These are phyloP conservation scores for Noctua fimbriata DNA, from an alignment of 2,888 invertebrate species.

Conservation along the genomic window DNA sequence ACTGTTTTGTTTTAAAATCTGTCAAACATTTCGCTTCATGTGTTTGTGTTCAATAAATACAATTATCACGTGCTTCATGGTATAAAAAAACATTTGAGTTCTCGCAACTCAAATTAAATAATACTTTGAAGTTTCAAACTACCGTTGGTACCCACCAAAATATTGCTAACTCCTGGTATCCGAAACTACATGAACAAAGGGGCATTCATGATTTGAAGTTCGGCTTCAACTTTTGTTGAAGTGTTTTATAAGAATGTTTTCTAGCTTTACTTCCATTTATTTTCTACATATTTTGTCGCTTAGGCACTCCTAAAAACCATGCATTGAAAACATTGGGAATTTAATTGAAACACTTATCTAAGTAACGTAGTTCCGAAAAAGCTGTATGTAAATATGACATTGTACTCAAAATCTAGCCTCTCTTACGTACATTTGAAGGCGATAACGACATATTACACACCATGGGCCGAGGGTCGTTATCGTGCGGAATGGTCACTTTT, in stretches of 20 bases:
- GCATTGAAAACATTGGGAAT: not conserved
- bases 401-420: slow-evolving; percentile 24
- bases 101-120: slow-evolving; percentile 2
- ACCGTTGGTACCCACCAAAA: not conserved
- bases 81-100: not conserved
- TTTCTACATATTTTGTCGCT: not conserved
- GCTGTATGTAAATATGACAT: slow-evolving; percentile 30
- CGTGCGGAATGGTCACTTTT: slow-evolving; percentile 78
- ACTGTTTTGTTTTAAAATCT: slow-evolving; percentile 9
- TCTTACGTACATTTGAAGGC: slow-evolving; percentile 64
- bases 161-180: slow-evolving; percentile 23
- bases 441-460: slow-evolving; percentile 70
- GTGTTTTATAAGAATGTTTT: not conserved
- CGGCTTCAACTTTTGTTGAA: slow-evolving; percentile 14
- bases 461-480: slow-evolving; percentile 70
- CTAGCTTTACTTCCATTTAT: not conserved
- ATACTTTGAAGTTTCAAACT: slow-evolving; percentile 30
- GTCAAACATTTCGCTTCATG: not conserved
- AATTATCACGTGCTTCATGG: not conserved
- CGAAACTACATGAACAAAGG: slow-evolving; percentile 4
- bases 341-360: not conserved
- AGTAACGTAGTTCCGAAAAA: not conserved
- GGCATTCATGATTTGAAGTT: slow-evolving; percentile 1
- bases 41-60: not conserved
- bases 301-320: not conserved